These are phyloP conservation scores for Melanotaenia trifasciata DNA, from an alignment of 2,797 vertebrate species.

Conservation along the genomic window DNA sequence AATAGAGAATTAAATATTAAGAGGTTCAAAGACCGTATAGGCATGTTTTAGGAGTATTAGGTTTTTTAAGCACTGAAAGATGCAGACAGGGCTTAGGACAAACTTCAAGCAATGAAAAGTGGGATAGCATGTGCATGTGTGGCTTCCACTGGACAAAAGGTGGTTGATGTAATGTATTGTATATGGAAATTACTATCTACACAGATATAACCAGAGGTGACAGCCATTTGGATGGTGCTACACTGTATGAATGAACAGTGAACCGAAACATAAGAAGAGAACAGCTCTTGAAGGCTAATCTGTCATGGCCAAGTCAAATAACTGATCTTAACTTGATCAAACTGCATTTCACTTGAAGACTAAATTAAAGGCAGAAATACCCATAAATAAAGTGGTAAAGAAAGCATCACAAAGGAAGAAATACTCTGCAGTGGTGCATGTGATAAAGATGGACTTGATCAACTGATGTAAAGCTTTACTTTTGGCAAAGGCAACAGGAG, in stretches of 20 bases:
- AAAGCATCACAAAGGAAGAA: not conserved
- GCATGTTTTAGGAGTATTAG: not conserved
- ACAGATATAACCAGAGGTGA: not conserved
- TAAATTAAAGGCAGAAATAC: not conserved
- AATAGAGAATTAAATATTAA: not conserved
- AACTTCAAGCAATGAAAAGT: not conserved
- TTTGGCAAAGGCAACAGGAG: too few relatives aligned
- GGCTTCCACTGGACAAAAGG: not conserved
- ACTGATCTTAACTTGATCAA: not conserved
- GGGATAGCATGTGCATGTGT: too few relatives aligned
- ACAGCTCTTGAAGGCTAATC: not conserved
- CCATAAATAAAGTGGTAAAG: not conserved
- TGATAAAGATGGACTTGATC: not conserved
- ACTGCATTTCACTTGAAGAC: not conserved
- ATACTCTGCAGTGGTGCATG: not conserved
- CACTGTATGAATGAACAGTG: not conserved
- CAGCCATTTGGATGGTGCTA: not conserved
- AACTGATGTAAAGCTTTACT: too few relatives aligned
- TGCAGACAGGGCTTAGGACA: not conserved
- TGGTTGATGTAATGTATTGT: not conserved
- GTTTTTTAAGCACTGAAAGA: not conserved
- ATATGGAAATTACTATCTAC: not conserved
- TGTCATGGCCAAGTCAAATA: not conserved
- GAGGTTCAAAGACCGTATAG: not conserved
- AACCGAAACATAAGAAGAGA: not conserved